phyloP scores from a whole-genome alignment of 2,888 invertebrate species.

The Drosophila koepferae region DNA sequence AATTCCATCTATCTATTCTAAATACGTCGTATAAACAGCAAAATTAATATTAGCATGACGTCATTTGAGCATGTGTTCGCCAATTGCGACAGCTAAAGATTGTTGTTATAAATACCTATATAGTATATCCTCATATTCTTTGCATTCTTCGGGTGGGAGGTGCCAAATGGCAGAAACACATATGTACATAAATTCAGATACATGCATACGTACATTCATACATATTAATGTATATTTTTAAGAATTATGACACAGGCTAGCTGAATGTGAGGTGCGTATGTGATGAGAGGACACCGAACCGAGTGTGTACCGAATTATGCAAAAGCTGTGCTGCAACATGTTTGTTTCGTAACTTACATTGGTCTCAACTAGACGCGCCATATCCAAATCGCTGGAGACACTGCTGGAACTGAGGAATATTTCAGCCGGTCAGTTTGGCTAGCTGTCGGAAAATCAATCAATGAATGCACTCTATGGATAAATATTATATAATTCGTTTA shows the following conservation, averaged over 20 bases:
- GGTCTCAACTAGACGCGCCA: constrained; percentile 68
- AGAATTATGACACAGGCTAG: constrained; percentile 54
- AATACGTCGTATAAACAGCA: not conserved
- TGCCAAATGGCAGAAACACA: constrained; percentile 36
- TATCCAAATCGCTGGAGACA: constrained; percentile 36
- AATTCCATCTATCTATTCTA: not conserved
- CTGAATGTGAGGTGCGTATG: constrained; percentile 8
- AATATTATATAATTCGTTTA: constrained; percentile 54
- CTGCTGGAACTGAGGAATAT: constrained; percentile 21
- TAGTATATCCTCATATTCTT: constrained; percentile 21
- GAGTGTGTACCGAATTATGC: constrained; percentile 50
- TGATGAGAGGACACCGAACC: not conserved
- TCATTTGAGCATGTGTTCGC: constrained; percentile 19
- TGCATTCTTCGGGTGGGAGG: constrained; percentile 37
- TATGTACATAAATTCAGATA: not conserved
- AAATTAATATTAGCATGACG: constrained; percentile 13
- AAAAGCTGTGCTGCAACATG: constrained; percentile 47
- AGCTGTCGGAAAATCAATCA: constrained; percentile 55
- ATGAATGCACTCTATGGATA: constrained; percentile 52
- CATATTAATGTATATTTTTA: constrained; percentile 50
- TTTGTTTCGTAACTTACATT: constrained; percentile 70
- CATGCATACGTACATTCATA: not conserved
- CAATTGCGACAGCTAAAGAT: constrained; percentile 3
- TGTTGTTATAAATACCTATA: constrained; percentile 21
- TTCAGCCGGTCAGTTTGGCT: not conserved